Evolutionary conservation across 1,140 invertebrate genomes (phyloP).

Genomic region (Eufriesea mexicana): DNA sequence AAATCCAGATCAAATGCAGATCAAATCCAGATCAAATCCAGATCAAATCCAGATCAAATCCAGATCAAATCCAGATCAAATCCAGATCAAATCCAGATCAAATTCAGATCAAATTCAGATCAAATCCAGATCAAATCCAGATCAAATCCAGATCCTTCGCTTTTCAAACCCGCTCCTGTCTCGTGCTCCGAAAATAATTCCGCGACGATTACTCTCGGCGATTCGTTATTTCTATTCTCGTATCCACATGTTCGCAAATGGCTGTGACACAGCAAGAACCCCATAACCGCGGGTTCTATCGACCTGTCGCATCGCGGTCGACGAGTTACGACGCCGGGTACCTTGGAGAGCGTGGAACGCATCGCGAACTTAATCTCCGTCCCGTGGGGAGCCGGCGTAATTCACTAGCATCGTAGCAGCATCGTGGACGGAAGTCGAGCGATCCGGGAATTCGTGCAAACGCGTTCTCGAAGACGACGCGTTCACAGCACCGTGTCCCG

Average conservation of each 20-base stretch:
- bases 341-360: conserved; percentile 3
- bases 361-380: conserved; percentile 38
- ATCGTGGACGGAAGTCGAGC: conserved; percentile 39
- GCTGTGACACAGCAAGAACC: neutral
- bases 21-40: no score
- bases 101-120: no score
- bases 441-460: conserved; percentile 41
- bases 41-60: no score
- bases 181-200: no score
- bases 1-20: no score
- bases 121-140: no score
- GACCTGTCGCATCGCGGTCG: neutral
- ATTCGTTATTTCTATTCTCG: neutral
- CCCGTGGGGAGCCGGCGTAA: neutral
- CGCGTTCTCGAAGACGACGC: conserved; percentile 27
- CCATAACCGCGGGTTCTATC: neutral
- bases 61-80: no score
- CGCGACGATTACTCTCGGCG: neutral
- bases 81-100: no score
- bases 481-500: conserved; percentile 27
- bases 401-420: neutral
- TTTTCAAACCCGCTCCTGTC: no score
- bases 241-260: neutral
- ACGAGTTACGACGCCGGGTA: neutral
- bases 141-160: no score